Percentiles rank a stretch among this genome's conserved stretches.
These are phyloP conservation scores for Aurelia sp. DNA, from an alignment of 30 jellyfish, hydroid and myxozoan species.

Conservation along the genomic window DNA sequence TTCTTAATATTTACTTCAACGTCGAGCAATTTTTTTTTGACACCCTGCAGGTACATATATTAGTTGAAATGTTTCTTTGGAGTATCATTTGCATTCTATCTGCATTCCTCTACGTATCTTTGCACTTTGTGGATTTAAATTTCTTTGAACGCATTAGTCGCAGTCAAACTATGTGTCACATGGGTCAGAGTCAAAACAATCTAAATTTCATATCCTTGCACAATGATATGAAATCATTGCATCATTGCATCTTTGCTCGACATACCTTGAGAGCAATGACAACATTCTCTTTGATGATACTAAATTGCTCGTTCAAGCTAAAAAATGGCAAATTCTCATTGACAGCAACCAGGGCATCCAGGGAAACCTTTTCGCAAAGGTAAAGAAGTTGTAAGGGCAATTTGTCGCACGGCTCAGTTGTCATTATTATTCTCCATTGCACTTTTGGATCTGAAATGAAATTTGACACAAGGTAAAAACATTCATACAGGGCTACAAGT, in stretches of 20 bases:
- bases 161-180: no score
- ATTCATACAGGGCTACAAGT: neutral
- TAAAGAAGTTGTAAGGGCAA: slow-evolving; percentile 47
- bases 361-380: slow-evolving; percentile 50
- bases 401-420: slow-evolving; percentile 43
- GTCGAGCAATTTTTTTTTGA: no score
- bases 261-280: slow-evolving; percentile 20
- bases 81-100: no score
- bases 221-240: neutral
- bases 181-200: no score
- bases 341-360: slow-evolving; percentile 14
- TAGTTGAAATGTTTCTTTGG: no score
- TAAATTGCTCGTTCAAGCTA: neutral
- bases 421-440: slow-evolving; percentile 56
- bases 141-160: no score
- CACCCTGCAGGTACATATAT: no score
- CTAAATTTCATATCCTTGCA: no score
- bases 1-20: no score
- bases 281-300: slow-evolving; percentile 16
- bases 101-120: no score
- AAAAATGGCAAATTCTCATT: neutral
- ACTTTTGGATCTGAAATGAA: slow-evolving; percentile 4
- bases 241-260: no score
- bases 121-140: no score
- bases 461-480: neutral